These are phyloP conservation scores for Tupiocoris notatus DNA, from an alignment of 2,888 invertebrate genomes.

Conservation along the genomic window DNA sequence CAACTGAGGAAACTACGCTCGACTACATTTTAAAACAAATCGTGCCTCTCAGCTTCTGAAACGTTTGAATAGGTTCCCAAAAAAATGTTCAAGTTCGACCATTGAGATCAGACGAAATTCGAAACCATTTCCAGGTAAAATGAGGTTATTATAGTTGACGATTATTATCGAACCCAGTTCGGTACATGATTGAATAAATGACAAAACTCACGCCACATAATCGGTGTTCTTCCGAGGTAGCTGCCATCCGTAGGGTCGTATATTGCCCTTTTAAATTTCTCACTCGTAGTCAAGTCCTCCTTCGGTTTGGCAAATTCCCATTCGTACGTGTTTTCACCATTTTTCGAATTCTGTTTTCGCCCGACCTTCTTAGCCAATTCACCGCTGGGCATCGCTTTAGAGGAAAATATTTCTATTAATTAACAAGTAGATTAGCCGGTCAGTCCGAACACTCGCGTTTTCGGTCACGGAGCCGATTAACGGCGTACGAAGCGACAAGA, in stretches of 20 bases:
- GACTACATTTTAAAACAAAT: too few relatives aligned
- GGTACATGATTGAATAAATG: too few relatives aligned
- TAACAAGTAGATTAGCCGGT: too few relatives aligned
- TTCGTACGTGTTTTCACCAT: slow-evolving; percentile 16
- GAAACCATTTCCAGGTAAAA: too few relatives aligned
- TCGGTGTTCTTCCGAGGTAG: slow-evolving; percentile 62
- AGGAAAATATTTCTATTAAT: too few relatives aligned
- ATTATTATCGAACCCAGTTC: too few relatives aligned
- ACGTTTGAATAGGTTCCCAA: too few relatives aligned
- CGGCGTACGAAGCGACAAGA: neutral
- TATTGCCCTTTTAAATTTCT: slow-evolving; percentile 51
- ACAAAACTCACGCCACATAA: slow-evolving; percentile 67
- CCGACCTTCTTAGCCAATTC: slow-evolving; percentile 14
- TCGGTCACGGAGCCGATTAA: neutral
- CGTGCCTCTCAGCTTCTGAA: too few relatives aligned
- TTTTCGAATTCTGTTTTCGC: neutral
- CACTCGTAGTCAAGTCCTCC: slow-evolving; percentile 48
- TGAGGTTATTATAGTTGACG: too few relatives aligned
- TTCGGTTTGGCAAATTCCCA: slow-evolving; percentile 36
- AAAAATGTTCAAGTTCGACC: too few relatives aligned
- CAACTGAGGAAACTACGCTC: too few relatives aligned
- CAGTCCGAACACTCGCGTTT: neutral
- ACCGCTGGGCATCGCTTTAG: slow-evolving; percentile 31
- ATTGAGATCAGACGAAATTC: too few relatives aligned
- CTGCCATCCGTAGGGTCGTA: slow-evolving; percentile 57